A percentile compares a stretch with the other conserved stretches of the same genome.
These are phyloP conservation scores for Idaea dimidiata DNA, from an alignment of 2,888 invertebrate genomes.

Conservation along the genomic window DNA sequence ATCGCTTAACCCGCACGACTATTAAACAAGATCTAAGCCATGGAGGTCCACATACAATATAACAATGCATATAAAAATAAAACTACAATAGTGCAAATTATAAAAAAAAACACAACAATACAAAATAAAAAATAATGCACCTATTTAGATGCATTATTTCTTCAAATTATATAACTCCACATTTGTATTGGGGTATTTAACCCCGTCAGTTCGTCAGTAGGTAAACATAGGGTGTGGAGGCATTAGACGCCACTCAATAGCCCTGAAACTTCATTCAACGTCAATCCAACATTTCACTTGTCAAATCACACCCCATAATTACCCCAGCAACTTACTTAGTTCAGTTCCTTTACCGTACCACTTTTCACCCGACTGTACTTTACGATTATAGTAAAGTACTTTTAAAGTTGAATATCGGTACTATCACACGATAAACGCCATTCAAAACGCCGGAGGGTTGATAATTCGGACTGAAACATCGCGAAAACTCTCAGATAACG, in stretches of 20 bases:
- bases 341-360: background rate
- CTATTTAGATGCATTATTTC: too few species aligned
- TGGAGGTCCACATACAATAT: too few species aligned
- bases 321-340: background rate
- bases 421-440: constrained; percentile 16
- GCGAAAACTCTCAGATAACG: constrained; percentile 20
- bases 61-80: too few species aligned
- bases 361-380: constrained; percentile 2
- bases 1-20: too few species aligned
- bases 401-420: constrained; percentile 16
- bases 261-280: background rate
- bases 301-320: background rate
- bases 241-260: background rate
- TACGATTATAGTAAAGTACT: constrained; percentile 3
- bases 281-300: background rate
- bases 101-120: too few species aligned
- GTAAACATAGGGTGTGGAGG: background rate
- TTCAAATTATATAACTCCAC: too few species aligned
- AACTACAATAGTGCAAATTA: too few species aligned
- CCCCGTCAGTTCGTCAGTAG: too few species aligned
- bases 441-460: constrained; percentile 15
- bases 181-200: too few species aligned
- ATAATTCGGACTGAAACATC: constrained; percentile 13
- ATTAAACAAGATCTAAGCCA: too few species aligned
- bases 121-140: too few species aligned